These are phyloP conservation scores for Pachyuromys duprasi DNA, from an alignment of 2,797 vertebrate genomes.

Conservation along the genomic window DNA sequence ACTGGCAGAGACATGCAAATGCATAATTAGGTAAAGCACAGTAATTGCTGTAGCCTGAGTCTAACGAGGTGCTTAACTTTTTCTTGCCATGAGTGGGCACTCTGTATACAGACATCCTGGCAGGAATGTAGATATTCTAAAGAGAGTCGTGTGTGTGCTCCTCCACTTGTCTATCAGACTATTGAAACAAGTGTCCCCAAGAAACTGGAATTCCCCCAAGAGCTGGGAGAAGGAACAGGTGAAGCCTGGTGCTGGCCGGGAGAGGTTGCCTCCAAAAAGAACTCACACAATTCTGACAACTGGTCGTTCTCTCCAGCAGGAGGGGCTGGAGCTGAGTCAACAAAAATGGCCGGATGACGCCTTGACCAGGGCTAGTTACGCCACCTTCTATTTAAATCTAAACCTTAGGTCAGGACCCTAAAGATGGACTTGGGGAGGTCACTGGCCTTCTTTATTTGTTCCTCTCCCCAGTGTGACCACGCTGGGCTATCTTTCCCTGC, in stretches of 20 bases:
- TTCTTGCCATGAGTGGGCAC: neutral
- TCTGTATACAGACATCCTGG: neutral
- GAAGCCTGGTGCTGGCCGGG: neutral
- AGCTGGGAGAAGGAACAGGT: neutral
- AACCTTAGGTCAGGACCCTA: neutral
- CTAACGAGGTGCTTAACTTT: slow-evolving; percentile 45
- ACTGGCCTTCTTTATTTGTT: neutral
- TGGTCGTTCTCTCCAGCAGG: neutral
- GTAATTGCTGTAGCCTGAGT: slow-evolving; percentile 46
- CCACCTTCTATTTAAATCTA: neutral
- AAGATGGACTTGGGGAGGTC: neutral
- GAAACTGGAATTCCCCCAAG: neutral
- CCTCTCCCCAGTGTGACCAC: neutral
- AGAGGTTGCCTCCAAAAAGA: neutral
- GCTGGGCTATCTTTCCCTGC: neutral
- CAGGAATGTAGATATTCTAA: neutral
- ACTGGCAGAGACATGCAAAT: slow-evolving; percentile 39
- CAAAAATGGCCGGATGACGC: neutral
- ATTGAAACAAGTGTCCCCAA: neutral
- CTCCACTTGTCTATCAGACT: neutral
- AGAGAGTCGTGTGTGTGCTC: neutral
- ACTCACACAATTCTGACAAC: neutral
- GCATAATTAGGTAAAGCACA: slow-evolving; percentile 61
- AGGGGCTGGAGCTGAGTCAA: neutral
- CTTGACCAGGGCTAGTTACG: neutral